Conservation (phyloP, 1,140 invertebrate species). For the Drosophila lacteicornis region DNA sequence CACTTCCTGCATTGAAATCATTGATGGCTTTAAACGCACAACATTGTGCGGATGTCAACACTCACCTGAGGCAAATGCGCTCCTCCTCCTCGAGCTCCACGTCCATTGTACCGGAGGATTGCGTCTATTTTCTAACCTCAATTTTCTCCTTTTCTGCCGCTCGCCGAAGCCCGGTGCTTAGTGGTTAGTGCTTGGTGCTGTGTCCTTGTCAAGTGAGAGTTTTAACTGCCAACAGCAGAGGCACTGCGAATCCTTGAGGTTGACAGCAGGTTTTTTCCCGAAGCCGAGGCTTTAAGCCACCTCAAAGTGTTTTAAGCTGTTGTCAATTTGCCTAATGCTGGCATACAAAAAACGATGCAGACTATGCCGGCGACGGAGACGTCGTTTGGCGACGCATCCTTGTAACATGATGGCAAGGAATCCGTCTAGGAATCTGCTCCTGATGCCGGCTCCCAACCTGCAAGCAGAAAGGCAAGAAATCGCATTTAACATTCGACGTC, state of each 20-base stretch:
- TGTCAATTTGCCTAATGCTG: constrained; percentile 79
- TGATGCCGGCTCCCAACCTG: constrained; percentile 49
- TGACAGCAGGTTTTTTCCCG: constrained; percentile 58
- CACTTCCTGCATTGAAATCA: constrained; percentile 26
- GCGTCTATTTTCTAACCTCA: constrained; percentile 21
- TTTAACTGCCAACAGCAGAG: constrained; percentile 61
- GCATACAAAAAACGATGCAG: constrained; percentile 24
- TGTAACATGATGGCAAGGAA: constrained; percentile 49
- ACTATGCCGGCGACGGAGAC: background rate
- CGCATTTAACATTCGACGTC: constrained; percentile 48
- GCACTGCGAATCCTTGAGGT: constrained; percentile 54
- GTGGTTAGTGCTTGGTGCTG: constrained; percentile 21
- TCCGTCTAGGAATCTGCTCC: constrained; percentile 12
- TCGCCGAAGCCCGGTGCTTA: constrained; percentile 8
- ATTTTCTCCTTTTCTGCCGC: constrained; percentile 38
- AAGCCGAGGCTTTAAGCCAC: constrained; percentile 65
- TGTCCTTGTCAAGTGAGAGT: constrained; percentile 59
- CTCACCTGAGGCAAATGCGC: constrained; percentile 75
- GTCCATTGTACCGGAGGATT: constrained; percentile 56
- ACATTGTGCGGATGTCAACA: constrained; percentile 46
- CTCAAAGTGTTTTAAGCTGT: constrained; percentile 77
- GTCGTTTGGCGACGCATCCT: constrained; percentile 24
- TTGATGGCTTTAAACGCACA: constrained; percentile 33
- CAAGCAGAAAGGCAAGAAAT: constrained; percentile 66
- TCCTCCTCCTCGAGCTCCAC: constrained; percentile 68